These are phyloP conservation scores for Ceratitis capitata DNA, from an alignment of 1,140 invertebrate species.

Conservation along the genomic window DNA sequence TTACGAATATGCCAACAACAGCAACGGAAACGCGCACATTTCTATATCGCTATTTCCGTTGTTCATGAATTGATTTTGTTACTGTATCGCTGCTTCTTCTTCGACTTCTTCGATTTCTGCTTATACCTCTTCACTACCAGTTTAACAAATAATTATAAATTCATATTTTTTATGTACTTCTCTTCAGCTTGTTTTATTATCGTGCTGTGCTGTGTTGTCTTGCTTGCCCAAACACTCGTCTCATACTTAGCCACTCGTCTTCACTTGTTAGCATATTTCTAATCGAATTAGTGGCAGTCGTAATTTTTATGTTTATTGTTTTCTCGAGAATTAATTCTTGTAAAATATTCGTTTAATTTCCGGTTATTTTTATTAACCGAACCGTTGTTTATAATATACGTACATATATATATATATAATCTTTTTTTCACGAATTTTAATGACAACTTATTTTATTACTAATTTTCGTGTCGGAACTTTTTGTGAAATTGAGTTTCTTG, in stretches of 20 bases:
- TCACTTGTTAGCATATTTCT: conserved; percentile 8
- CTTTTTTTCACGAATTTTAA: background rate
- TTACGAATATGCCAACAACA: background rate
- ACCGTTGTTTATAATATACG: background rate
- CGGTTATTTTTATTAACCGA: background rate
- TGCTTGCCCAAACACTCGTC: background rate
- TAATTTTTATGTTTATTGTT: background rate
- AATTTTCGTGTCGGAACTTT: background rate
- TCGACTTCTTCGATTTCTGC: background rate
- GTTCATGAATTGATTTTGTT: background rate
- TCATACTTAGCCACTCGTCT: background rate
- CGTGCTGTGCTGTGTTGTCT: background rate
- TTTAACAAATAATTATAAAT: background rate
- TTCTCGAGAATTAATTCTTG: conserved; percentile 4
- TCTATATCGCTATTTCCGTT: conserved; percentile 18
- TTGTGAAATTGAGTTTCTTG: background rate
- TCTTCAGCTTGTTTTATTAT: background rate
- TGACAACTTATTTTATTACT: background rate
- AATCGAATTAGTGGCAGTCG: conserved; percentile 1
- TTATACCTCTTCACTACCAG: background rate
- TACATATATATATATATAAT: background rate
- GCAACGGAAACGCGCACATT: conserved; percentile 8
- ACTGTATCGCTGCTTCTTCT: background rate
- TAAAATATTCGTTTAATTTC: conserved; percentile 17
- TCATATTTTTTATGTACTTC: background rate